These are phyloP conservation scores for Alligator mississippiensis DNA, from an alignment of 2,113 vertebrate genomes.

Conservation along the genomic window DNA sequence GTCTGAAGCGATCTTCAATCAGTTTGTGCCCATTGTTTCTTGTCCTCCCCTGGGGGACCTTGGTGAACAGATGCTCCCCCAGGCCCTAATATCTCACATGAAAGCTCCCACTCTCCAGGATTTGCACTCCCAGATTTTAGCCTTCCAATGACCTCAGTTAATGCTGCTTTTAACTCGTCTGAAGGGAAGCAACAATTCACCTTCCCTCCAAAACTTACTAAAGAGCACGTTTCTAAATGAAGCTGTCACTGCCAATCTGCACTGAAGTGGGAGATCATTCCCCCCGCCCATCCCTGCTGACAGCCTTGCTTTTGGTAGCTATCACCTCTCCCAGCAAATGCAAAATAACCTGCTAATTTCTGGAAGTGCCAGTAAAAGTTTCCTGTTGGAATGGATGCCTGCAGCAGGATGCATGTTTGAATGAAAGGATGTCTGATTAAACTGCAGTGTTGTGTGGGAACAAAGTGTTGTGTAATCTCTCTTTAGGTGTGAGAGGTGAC, in stretches of 20 bases:
- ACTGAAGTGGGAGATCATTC: background rate
- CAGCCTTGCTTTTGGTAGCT: background rate
- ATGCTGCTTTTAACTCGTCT: background rate
- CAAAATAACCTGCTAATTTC: too few relatives aligned
- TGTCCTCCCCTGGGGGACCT: too few relatives aligned
- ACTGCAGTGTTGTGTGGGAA: background rate
- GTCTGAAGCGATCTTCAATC: too few relatives aligned
- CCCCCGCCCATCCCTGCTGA: background rate
- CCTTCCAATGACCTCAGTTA: background rate
- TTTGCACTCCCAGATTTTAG: background rate
- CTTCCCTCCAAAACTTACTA: background rate
- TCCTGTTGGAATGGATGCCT: background rate
- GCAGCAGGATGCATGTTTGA: background rate
- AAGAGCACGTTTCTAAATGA: background rate
- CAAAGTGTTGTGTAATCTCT: too few relatives aligned
- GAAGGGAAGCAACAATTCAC: background rate
- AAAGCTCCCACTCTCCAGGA: background rate
- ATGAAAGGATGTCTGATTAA: background rate
- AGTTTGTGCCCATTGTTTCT: too few relatives aligned
- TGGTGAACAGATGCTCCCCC: too few relatives aligned
- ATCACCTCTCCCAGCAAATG: background rate
- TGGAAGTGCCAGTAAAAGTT: background rate
- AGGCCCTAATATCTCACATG: background rate
- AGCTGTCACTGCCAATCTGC: background rate
- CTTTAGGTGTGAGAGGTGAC: too few relatives aligned